Percentiles rank a stretch among this genome's conserved stretches.
Evolutionary conservation across 2,113 vertebrate genomes (phyloP).

Genomic region (Caranx ignobilis): DNA sequence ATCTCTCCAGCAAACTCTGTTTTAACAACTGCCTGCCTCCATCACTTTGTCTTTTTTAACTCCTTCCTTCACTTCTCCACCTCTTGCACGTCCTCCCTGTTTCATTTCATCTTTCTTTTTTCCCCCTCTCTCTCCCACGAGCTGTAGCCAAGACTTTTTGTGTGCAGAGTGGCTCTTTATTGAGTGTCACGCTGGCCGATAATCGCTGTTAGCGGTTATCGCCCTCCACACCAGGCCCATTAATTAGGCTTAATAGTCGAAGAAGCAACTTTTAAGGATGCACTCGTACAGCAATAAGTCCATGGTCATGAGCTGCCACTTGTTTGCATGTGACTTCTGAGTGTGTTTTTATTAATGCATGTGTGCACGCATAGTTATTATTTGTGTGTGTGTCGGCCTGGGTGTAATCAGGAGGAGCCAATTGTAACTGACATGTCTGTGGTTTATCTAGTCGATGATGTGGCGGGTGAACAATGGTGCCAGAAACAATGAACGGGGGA

Average conservation of each 20-base stretch:
- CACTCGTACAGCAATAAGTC: constrained; percentile 59
- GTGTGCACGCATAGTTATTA: constrained; percentile 10
- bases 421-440: constrained; percentile 79
- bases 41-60: constrained; percentile 57
- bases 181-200: constrained; percentile 75
- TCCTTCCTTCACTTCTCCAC: constrained; percentile 36
- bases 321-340: constrained; percentile 61
- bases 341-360: constrained; percentile 45
- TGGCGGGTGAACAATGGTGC: constrained; percentile 76
- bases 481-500: constrained; percentile 69
- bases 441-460: constrained; percentile 79
- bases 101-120: not conserved
- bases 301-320: constrained; percentile 61
- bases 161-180: constrained; percentile 74
- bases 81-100: constrained; percentile 12
- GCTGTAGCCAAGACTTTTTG: constrained; percentile 63
- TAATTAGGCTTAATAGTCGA: constrained; percentile 84
- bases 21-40: constrained; percentile 66
- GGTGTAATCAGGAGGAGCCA: constrained; percentile 74
- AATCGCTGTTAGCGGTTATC: constrained; percentile 79
- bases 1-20: constrained; percentile 39
- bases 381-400: constrained; percentile 34
- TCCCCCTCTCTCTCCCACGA: constrained; percentile 16
- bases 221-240: constrained; percentile 77
- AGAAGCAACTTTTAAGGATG: constrained; percentile 78